Evolutionary conservation across 2,888 invertebrate species (phyloP).

Genomic region (Lasioglossum lativentre): DNA sequence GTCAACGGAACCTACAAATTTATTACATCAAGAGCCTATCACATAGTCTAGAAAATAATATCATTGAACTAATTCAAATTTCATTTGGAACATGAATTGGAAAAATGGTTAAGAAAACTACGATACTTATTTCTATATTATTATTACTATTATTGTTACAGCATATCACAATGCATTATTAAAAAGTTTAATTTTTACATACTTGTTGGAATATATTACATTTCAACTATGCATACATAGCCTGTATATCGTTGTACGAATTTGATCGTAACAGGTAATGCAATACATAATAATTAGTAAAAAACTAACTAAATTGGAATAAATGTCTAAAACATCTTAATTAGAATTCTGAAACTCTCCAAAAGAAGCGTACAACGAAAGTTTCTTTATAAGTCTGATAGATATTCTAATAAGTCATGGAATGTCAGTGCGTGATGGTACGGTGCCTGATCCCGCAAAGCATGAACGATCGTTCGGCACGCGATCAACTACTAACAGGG

Average conservation of each 20-base stretch:
- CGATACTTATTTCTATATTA: neutral
- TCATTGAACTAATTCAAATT: neutral
- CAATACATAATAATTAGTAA: neutral
- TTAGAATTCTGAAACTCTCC: neutral
- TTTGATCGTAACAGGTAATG: neutral
- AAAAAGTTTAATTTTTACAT: neutral
- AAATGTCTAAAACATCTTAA: neutral
- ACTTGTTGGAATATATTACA: neutral
- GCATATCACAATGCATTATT: neutral
- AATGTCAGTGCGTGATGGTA: constrained; percentile 73
- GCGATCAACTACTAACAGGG: constrained; percentile 80
- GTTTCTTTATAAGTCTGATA: neutral
- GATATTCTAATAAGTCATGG: constrained; percentile 53
- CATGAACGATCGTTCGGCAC: constrained; percentile 76
- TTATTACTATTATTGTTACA: neutral
- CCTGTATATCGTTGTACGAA: neutral
- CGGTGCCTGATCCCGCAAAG: constrained; percentile 77
- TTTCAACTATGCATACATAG: neutral
- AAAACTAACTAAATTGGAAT: constrained; percentile 15
- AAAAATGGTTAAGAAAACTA: neutral
- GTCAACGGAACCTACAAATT: constrained; percentile 26
- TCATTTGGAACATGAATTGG: neutral
- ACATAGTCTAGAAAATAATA: constrained; percentile 35
- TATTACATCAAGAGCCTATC: constrained; percentile 38
- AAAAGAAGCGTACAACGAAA: neutral